Base-by-base conservation (phyloP, 2,888 invertebrate species). In the Frankliniella fusca region DNA sequence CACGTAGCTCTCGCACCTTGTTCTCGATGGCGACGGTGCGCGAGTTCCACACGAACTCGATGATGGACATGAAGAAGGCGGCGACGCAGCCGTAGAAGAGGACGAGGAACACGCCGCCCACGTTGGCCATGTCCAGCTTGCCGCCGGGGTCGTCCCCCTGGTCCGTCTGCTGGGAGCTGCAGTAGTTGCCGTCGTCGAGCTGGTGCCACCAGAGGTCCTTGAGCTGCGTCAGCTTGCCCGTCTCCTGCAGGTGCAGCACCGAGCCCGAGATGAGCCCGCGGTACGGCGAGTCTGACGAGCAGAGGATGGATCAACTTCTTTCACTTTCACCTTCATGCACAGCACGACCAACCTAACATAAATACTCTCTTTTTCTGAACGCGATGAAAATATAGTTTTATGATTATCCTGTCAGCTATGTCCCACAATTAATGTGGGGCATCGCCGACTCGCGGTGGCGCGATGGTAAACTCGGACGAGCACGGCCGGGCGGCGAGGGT, bases 191-290 rank as follows among this genome's bases (percentile, higher is more conserved):
- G 8, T 91, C 91, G 27, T 93, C 90, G 84, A 90, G 91, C 86
- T 91, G 89, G 86, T 93, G 92, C 98, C 98, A 99, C 98, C 98
- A 99, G 86, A 94, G 94, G 82, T 93, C 92, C 88, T 97, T 97
- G 82, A 98, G 89, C 83, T 92, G 91, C 81, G 92, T 93, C 79
- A 98, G 90, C 85, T 92, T 91, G 0, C 97, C 97, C 84, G 93
- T 93, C 88, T 99, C 98, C 87, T 98, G 97, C 84, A 99, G 90
- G 88, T 94, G 94, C 28, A 98, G 89, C 79, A 99, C 94, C 0
- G 96, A 95, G 83, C 94, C 94, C 86, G 95, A 97, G 49, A 98
- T 93, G 38, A 92, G 91, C 0, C 94, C 94, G 48, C 95, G 90
- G 86, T 94, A 95, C 0, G 93, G 93, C 0, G 94, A 93, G 87